Percentiles rank a stretch among this genome's conserved stretches.
Evolutionary conservation across 2,113 vertebrate species (phyloP).

Genomic region (Dolichallabes microphthalmus): DNA sequence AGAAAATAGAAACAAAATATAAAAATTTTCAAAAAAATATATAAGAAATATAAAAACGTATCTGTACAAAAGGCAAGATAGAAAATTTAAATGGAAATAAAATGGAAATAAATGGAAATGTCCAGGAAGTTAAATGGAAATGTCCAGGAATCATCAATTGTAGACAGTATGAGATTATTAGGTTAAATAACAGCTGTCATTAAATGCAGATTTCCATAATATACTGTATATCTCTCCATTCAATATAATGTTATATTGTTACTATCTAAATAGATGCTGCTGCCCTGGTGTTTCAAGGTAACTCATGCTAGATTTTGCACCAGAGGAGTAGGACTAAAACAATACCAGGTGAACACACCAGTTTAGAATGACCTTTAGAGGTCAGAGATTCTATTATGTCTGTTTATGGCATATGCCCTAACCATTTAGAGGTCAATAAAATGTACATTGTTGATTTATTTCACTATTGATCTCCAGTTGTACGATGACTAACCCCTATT

Average conservation of each 20-base stretch:
- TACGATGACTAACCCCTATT: slow-evolving; percentile 3
- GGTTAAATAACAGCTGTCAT: background rate
- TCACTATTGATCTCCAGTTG: background rate
- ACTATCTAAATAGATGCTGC: background rate
- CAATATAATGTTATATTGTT: background rate
- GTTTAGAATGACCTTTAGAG: slow-evolving; percentile 40
- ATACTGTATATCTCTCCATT: background rate
- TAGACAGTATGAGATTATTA: no score
- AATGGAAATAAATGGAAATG: no score
- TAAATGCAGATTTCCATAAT: background rate
- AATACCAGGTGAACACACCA: slow-evolving; percentile 6
- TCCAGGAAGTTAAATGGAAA: no score
- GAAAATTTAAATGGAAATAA: no score
- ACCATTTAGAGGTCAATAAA: slow-evolving; percentile 43
- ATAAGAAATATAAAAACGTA: no score
- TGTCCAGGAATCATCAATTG: no score
- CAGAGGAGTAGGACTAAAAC: slow-evolving; percentile 9
- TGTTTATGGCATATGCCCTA: slow-evolving; percentile 28
- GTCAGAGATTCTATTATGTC: slow-evolving; percentile 47
- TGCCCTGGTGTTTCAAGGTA: background rate
- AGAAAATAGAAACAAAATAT: no score
- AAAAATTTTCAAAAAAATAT: no score
- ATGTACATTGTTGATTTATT: slow-evolving; percentile 36
- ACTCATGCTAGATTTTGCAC: slow-evolving; percentile 1
- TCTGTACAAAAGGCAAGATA: no score